Evolutionary conservation across 1,140 invertebrate species (phyloP).

Genomic region (Drosophila burlai): DNA sequence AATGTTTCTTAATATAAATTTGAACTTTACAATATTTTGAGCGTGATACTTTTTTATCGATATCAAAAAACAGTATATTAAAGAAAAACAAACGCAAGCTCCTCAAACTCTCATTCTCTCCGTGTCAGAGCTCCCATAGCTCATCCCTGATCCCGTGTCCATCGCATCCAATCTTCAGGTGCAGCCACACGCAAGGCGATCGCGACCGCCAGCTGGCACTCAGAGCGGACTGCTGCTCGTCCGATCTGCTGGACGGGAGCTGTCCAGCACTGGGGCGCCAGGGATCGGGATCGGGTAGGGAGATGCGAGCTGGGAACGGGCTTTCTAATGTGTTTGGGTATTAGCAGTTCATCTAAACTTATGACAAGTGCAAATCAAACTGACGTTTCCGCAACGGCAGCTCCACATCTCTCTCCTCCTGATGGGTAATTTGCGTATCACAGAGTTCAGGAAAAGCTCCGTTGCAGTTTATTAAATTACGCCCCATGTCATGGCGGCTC

Average conservation of each 20-base stretch:
- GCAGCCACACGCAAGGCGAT: conserved; percentile 46
- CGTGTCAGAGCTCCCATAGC: conserved; percentile 5
- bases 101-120: background rate
- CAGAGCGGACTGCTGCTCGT: conserved; percentile 40
- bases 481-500: conserved; percentile 46
- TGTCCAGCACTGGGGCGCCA: conserved; percentile 46
- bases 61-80: no score
- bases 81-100: background rate
- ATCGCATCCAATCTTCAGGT: conserved; percentile 32
- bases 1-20: no score
- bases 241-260: conserved; percentile 31
- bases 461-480: conserved; percentile 78
- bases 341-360: conserved; percentile 84
- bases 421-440: conserved; percentile 68
- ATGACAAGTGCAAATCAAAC: conserved; percentile 83
- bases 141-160: conserved; percentile 14
- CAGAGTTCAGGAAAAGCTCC: conserved; percentile 55
- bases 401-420: conserved; percentile 21
- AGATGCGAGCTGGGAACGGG: conserved; percentile 32
- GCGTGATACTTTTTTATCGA: no score
- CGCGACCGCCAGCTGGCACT: conserved; percentile 50
- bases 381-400: conserved; percentile 75
- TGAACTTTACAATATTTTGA: no score
- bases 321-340: conserved; percentile 82
- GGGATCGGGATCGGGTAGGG: background rate